Conservation (phyloP, 2,888 invertebrate species). For the Cabera pusaria region DNA sequence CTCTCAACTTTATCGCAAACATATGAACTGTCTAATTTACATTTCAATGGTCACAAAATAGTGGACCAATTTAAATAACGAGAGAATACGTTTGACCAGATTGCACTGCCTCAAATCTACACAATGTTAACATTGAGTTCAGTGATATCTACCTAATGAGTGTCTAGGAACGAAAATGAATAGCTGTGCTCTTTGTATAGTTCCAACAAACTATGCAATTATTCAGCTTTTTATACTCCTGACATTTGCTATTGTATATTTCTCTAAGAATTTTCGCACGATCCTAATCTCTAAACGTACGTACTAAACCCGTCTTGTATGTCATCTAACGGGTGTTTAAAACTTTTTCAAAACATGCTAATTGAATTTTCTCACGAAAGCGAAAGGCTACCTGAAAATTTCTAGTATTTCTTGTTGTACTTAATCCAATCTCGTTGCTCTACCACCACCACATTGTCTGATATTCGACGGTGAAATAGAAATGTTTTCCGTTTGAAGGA, state of each 20-base stretch:
- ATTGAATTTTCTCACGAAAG: slow-evolving; percentile 54
- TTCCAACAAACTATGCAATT: slow-evolving; percentile 7
- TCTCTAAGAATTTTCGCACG: slow-evolving; percentile 51
- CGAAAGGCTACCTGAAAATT: slow-evolving; percentile 35
- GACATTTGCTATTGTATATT: slow-evolving; percentile 32
- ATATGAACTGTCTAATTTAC: no score
- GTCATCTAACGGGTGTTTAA: slow-evolving; percentile 48
- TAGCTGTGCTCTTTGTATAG: slow-evolving; percentile 1
- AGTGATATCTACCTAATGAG: no score
- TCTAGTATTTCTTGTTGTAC: slow-evolving; percentile 32
- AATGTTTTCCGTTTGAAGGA: no score
- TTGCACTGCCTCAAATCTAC: no score
- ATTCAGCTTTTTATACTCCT: slow-evolving; percentile 12
- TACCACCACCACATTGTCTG: no score
- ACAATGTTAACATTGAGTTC: no score
- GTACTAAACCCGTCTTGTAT: slow-evolving; percentile 35
- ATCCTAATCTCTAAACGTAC: slow-evolving; percentile 46
- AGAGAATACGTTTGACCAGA: no score
- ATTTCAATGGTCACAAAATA: no score
- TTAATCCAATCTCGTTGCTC: slow-evolving; percentile 16
- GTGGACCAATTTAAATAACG: no score
- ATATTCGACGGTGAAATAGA: no score
- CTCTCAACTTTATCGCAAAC: no score
- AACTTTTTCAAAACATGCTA: slow-evolving; percentile 31
- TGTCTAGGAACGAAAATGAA: not conserved